Conservation (phyloP, 2,113 vertebrate species). For the Gorsachius goisagi region DNA sequence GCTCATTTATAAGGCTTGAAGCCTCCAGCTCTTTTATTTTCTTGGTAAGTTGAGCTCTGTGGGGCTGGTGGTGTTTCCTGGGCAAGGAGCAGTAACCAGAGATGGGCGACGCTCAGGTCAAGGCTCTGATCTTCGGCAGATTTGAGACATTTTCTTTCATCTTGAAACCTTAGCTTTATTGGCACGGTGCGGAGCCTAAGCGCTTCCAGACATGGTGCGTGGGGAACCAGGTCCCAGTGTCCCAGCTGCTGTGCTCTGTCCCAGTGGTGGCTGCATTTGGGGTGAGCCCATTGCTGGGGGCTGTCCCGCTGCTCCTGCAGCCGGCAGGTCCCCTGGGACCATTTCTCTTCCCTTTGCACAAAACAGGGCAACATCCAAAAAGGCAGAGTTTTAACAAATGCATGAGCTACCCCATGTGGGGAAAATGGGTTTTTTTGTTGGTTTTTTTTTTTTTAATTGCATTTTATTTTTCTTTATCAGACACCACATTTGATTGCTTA, state of each 20-base stretch:
- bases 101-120: background rate
- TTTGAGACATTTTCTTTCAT: background rate
- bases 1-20: background rate
- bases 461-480: background rate
- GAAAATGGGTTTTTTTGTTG: no score
- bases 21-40: background rate
- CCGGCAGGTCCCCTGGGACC: rapidly evolving
- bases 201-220: background rate
- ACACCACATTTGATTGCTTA: background rate
- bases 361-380: background rate
- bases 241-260: background rate
- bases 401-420: rapidly evolving
- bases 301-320: background rate
- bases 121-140: background rate
- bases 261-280: rapidly evolving
- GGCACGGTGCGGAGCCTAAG: background rate
- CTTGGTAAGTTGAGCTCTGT: background rate
- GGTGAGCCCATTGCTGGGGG: rapidly evolving
- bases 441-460: background rate
- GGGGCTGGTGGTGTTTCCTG: background rate
- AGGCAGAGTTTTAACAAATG: background rate
- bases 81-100: background rate
- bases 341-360: background rate
- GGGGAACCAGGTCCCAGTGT: rapidly evolving
- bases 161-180: background rate